Evolutionary conservation across 2,797 vertebrate species (phyloP).

Genomic region (Alectoris magna): DNA sequence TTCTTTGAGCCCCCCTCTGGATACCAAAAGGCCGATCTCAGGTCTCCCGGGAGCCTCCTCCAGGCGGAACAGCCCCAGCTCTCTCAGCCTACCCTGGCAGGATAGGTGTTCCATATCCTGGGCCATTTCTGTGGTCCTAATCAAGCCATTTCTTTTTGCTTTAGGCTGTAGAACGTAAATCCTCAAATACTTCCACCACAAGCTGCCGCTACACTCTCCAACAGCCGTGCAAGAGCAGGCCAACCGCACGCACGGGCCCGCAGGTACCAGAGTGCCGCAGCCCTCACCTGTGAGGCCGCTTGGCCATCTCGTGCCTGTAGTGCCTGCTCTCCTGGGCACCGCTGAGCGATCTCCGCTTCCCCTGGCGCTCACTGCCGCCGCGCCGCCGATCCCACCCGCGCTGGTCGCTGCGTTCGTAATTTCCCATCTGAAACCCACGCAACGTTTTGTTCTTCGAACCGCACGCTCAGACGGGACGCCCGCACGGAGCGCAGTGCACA

Average conservation of each 20-base stretch:
- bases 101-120: no score
- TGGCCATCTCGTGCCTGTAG: conserved; percentile 66
- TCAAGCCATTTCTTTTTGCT: background rate
- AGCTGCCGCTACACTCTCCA: background rate
- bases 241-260: background rate
- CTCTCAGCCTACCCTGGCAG: no score
- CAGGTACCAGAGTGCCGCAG: background rate
- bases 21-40: no score
- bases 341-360: conserved; percentile 78
- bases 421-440: conserved; percentile 79
- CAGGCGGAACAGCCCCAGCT: no score
- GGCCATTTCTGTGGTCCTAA: no score
- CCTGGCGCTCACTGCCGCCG: conserved; percentile 58
- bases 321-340: conserved; percentile 82
- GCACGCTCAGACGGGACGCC: background rate
- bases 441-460: background rate
- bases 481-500: no score
- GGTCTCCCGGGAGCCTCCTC: no score
- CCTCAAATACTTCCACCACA: background rate
- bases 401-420: conserved; percentile 75
- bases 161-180: background rate
- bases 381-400: conserved; percentile 74
- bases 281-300: conserved; percentile 80
- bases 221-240: background rate
- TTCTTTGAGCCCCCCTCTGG: no score